Percentiles rank a stretch among this genome's conserved stretches.
Evolutionary conservation across 2,113 vertebrate species (phyloP).

Genomic region (Proteles cristata): DNA sequence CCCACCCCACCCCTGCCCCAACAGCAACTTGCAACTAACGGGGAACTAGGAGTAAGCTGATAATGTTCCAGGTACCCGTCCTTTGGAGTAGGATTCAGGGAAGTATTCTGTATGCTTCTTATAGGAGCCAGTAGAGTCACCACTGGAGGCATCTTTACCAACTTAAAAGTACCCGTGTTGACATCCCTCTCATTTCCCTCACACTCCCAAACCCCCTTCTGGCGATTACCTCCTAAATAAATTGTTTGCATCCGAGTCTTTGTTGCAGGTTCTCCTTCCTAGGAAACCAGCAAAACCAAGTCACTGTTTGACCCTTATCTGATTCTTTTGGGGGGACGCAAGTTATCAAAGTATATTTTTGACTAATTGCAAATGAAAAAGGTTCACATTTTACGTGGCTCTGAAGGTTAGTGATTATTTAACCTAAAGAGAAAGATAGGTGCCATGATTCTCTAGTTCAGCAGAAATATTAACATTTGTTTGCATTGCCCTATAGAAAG

Average conservation of each 20-base stretch:
- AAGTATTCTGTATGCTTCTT: neutral
- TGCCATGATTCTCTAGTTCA: neutral
- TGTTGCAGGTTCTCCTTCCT: neutral
- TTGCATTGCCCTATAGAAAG: neutral
- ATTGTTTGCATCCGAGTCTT: neutral
- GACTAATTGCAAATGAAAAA: neutral
- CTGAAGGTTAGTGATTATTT: neutral
- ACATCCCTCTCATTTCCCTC: neutral
- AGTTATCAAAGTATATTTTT: neutral
- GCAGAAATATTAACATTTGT: neutral
- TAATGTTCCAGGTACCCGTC: no score
- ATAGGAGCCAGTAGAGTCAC: neutral
- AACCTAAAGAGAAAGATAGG: neutral
- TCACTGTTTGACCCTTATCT: neutral
- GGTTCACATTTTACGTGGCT: neutral
- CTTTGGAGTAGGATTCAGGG: neutral
- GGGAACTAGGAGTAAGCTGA: neutral
- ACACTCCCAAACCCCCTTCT: neutral
- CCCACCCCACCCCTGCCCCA: no score
- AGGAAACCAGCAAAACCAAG: neutral
- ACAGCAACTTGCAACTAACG: neutral
- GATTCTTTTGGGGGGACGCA: neutral
- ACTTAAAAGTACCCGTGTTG: neutral
- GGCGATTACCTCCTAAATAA: neutral
- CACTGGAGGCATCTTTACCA: neutral